Conservation (phyloP, 2,797 vertebrate species). For the Oceanodroma leucorhoa region DNA sequence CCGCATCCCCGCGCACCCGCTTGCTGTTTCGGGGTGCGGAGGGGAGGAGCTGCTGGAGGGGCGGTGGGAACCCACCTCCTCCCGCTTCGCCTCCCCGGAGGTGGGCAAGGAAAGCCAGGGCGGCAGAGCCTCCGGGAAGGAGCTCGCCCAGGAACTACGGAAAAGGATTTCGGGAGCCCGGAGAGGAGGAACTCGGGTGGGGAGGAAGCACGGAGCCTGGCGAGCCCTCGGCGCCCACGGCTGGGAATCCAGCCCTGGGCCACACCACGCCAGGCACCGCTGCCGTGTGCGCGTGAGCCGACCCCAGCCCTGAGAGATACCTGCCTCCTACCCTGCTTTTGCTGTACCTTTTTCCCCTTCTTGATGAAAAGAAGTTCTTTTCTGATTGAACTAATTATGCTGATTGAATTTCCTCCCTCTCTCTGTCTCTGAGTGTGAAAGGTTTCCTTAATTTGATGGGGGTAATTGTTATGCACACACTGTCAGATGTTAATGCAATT, state of each 20-base stretch:
- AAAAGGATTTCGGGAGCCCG: background rate
- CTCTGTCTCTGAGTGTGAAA: constrained; percentile 75
- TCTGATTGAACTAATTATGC: constrained; percentile 83
- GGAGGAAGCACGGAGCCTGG: background rate
- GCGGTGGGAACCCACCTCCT: background rate
- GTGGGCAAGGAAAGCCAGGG: background rate
- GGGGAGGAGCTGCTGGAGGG: background rate
- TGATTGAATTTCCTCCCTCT: constrained; percentile 80
- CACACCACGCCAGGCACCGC: rapidly evolving
- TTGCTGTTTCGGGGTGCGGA: rapidly evolving
- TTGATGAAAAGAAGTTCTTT: constrained; percentile 72
- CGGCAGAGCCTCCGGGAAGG: background rate
- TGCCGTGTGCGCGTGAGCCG: rapidly evolving
- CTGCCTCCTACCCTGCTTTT: background rate
- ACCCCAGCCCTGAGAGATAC: background rate
- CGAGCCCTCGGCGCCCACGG: rapidly evolving
- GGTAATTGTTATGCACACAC: constrained; percentile 90
- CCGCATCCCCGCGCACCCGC: rapidly evolving
- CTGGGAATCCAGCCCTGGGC: too few relatives aligned
- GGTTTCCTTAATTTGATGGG: constrained; percentile 81
- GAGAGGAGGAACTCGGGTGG: background rate
- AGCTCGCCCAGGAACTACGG: background rate
- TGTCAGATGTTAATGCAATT: constrained; percentile 85
- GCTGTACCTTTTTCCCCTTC: background rate
- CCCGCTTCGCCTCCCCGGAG: rapidly evolving